Base-by-base conservation (phyloP, 1,140 invertebrate genomes). In the Yoshiicerus persimilis region DNA sequence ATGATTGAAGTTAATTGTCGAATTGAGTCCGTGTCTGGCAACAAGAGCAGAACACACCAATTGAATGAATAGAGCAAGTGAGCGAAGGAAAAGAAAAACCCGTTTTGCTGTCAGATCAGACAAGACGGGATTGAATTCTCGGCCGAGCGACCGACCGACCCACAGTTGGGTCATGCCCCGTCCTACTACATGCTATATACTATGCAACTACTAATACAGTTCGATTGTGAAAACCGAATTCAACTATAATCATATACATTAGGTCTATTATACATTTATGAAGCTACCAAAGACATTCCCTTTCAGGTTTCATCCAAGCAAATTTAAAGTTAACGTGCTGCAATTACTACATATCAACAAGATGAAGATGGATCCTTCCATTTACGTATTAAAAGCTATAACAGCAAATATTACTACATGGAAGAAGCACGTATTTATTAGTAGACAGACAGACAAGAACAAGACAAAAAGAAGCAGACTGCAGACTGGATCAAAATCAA, bases 171-270 rank as follows among this genome's bases (percentile, higher is more conserved):
- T 84, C 83, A 84, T 56, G 83, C 38, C 25, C 25, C 23, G 83
- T 25, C 23, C 83, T 36, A 36, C 30, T 2, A 70, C 75, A 20
- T 25, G 62, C 62, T 27, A 30, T 5, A 30, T 25, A 38, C n/a
- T n/a, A n/a, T n/a, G n/a, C 23, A 47, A 41, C 83, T 47, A 84
- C 83, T 84, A 84, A 84, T 84, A 84, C 83, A 84, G 83, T 84
- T 84, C 83, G 83, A 84, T 84, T 84, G 39, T 41, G 41, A 84
- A 84, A 84, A 84, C 83, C 83, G 83, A 84, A 84, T 84, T 84
- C 38, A 62, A 47, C 38, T 10, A 62, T 84, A 84, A 84, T 84
- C 13, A 84, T 84, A 84, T 56, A 84, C 39, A 84, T 84, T 84
- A 84, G 41, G 4, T 84, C 23, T 27, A 84, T 56, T 84, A 84